These are phyloP conservation scores for Drosophila emarginata DNA, from an alignment of 2,888 invertebrate species.

Conservation along the genomic window DNA sequence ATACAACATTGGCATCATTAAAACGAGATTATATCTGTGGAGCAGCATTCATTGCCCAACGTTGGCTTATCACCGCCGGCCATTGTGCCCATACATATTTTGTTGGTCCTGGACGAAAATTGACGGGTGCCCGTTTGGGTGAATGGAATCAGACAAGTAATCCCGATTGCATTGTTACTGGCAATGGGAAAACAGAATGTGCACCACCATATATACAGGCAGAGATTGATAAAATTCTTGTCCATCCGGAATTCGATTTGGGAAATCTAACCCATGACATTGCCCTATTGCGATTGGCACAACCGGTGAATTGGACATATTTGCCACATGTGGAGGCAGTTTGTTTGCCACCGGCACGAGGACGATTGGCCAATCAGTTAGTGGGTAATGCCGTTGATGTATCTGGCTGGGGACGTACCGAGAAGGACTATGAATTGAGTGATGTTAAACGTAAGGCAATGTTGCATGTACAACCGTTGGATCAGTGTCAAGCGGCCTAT, in stretches of 20 bases:
- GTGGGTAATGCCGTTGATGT: slow-evolving; percentile 82
- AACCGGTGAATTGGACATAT: slow-evolving; percentile 83
- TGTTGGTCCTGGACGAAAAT: slow-evolving; percentile 81
- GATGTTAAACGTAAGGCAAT: slow-evolving; percentile 51
- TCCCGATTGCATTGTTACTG: slow-evolving; percentile 84
- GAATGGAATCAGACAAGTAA: slow-evolving; percentile 84
- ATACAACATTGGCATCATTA: slow-evolving; percentile 79
- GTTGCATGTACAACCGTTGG: slow-evolving; percentile 36
- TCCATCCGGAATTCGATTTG: slow-evolving; percentile 85
- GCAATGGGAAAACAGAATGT: slow-evolving; percentile 82
- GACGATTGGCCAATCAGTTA: slow-evolving; percentile 52
- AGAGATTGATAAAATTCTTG: slow-evolving; percentile 85
- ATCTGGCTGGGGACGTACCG: slow-evolving; percentile 86
- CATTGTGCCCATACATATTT: slow-evolving; percentile 84
- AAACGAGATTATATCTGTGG: slow-evolving; percentile 86
- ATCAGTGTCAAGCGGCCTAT: slow-evolving; percentile 31
- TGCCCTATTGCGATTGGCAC: slow-evolving; percentile 85
- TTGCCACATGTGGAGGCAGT: slow-evolving; percentile 83
- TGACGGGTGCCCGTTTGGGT: slow-evolving; percentile 78
- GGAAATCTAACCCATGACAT: slow-evolving; percentile 84
- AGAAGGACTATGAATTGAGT: slow-evolving; percentile 55
- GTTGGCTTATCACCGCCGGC: slow-evolving; percentile 62
- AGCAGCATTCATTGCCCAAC: slow-evolving; percentile 78
- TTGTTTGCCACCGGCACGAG: slow-evolving; percentile 83
- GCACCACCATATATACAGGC: slow-evolving; percentile 84